These are phyloP conservation scores for Promerops cafer DNA, from an alignment of 2,113 vertebrate genomes.

Conservation along the genomic window DNA sequence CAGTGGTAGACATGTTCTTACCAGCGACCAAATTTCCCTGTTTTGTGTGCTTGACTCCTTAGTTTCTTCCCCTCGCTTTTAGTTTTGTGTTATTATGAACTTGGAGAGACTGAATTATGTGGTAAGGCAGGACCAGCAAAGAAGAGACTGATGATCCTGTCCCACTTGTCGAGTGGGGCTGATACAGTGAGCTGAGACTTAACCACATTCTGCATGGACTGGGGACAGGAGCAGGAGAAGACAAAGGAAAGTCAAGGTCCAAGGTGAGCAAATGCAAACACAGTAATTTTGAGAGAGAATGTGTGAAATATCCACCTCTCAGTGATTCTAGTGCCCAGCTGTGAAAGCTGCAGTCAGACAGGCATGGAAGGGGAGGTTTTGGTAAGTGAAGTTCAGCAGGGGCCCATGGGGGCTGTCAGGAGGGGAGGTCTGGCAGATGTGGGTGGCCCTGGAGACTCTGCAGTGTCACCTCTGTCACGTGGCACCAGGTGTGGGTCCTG, in stretches of 20 bases:
- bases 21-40: background rate
- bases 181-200: background rate
- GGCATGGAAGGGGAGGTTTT: constrained; percentile 61
- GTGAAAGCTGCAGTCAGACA: constrained; percentile 67
- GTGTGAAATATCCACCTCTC: background rate
- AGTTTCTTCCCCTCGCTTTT: background rate
- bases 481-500: background rate
- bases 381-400: background rate
- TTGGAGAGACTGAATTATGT: background rate
- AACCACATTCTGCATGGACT: background rate
- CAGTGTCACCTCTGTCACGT: background rate
- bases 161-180: fast-evolving
- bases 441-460: fast-evolving
- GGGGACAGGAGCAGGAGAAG: background rate
- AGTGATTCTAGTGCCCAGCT: constrained; percentile 60
- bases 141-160: background rate
- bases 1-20: background rate
- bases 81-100: background rate
- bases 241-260: background rate
- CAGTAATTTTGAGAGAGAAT: background rate
- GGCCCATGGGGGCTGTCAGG: background rate
- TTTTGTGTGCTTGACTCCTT: background rate
- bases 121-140: background rate
- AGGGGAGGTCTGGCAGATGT: background rate
- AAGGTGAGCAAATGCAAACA: background rate